Base-by-base conservation (phyloP, 2,797 vertebrate genomes). In the Chelidonichthys spinosus region DNA sequence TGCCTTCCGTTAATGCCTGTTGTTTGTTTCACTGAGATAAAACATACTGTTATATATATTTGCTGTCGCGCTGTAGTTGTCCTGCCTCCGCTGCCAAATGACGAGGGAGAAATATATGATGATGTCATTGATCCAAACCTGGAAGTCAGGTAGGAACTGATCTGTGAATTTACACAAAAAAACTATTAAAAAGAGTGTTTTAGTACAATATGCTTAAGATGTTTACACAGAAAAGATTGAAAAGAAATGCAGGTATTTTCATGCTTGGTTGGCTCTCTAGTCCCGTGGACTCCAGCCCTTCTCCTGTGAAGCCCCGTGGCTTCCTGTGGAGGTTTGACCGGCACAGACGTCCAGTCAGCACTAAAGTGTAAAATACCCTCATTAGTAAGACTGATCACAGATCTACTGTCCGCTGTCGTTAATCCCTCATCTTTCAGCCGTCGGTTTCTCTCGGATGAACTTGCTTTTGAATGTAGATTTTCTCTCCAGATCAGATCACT, bases 241-340 rank as follows among this genome's bases (percentile, higher is more conserved):
- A 32, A 78, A 72, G 46, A 80, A 83, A 64, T 58, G 18, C 54
- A 73, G 13, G 32, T 76, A 1, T 70, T 75, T 75, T 78, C 65
- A 81, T 79, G 53, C 54, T 72, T 74, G 69, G 61, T 78, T 86
- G 88, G 84, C 50, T 82, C 75, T 91, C 68, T 63, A 88, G 94
- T 90, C 10, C 93, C 92, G 87, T 68, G 84, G 95, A 96, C 79
- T 72, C 92, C 83, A 96, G 90, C 92, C 88, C 65, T 81, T 87
- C 80, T 76, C 49, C 89, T 72, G 5, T 2, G 33, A 97, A 96
- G 94, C 82, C 94, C 63, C 94, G 90, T 83, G 87, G 87, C 76
- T 93, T 99, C 91, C 94, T 96, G 92, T 94, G 95, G 95, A 96
- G 93, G 85, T 93, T 97, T 92, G 94, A 95, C 68, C 93, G 91